phyloP scores from a whole-genome alignment of 1,140 invertebrate genomes.

The Batillaria attramentaria region DNA sequence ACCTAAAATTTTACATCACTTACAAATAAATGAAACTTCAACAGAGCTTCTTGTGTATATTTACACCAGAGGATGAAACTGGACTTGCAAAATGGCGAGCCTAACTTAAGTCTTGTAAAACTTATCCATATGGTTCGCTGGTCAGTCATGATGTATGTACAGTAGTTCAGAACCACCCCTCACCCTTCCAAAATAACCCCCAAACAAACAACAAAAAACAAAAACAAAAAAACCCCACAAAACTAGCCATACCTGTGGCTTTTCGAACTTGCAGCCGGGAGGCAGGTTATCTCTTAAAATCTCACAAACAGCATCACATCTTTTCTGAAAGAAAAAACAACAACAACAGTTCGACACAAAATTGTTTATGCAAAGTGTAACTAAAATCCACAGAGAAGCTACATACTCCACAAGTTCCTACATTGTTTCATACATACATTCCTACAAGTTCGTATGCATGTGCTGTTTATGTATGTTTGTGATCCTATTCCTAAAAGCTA shows the following conservation, averaged over 20 bases:
- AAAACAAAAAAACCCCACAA: not conserved
- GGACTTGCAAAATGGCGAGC: not conserved
- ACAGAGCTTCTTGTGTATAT: not conserved
- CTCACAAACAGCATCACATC: constrained; percentile 22
- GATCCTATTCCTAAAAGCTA: no score
- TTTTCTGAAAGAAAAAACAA: constrained; percentile 8
- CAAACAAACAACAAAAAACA: not conserved
- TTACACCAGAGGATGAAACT: not conserved
- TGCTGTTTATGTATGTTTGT: no score
- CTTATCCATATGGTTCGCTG: not conserved
- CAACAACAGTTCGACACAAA: not conserved
- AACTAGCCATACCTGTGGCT: constrained; percentile 20
- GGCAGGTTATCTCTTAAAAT: constrained; percentile 13
- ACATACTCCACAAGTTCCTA: no score
- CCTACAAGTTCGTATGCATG: no score
- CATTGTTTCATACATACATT: no score
- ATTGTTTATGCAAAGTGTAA: not conserved
- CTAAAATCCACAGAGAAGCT: no score
- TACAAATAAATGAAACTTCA: not conserved
- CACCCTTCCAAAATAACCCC: not conserved
- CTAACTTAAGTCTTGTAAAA: not conserved
- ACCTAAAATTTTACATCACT: not conserved
- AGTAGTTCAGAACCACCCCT: not conserved
- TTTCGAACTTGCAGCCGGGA: not conserved
- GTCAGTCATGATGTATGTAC: not conserved